Evolutionary conservation across 1,140 invertebrate species (phyloP), one percentile per base, ranked within the genome.

Genomic region (Teleopsis dalmanni): DNA sequence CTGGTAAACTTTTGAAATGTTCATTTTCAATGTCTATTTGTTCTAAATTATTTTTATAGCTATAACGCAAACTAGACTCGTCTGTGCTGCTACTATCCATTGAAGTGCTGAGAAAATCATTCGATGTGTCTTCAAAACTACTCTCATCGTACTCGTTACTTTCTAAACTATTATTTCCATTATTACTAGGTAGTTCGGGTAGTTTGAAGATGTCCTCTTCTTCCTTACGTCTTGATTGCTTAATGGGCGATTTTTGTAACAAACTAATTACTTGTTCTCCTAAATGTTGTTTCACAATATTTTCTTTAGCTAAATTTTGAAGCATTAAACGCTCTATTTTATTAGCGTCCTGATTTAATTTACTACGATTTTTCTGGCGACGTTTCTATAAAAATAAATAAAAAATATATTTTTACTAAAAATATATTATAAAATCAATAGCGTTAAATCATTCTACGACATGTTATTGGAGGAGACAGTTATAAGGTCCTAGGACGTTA

Each of bases 1-100:
- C 74, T 13, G 92, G 90, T 48, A 98, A 72, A 26, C 76, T 76
- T 65, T 82, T 82, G 64, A 96, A 96, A 51, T 88, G 81, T 11
- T 77, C 71, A 48, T 81, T 86, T 22, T 83, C 80, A 10, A 91
- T 77, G 75, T 95, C 86, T 25, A 95, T 81, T 1, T 77, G 76
- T 63, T 91, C 84, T 53, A 94, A 73, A 70, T 92, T 85, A 27
- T 72, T 68, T 53, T 65, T 58, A 36, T 70, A 70, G 3, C 55
- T 46, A 38, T 75, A 73, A 2, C 72, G 65, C 6, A 73, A 72
- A 53, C 65, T 77, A 1, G 62, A 47, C 33, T 76, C 66, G 25
- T 71, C 57, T 11, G 64, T 59, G 2, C 67, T 66, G 36, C 55
- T 58, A 42, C 66, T 61, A 13, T 53, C 51, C 3, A 47, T 38